Conservation (phyloP, 2,888 invertebrate genomes). For the Eristalinus sepulchralis region DNA sequence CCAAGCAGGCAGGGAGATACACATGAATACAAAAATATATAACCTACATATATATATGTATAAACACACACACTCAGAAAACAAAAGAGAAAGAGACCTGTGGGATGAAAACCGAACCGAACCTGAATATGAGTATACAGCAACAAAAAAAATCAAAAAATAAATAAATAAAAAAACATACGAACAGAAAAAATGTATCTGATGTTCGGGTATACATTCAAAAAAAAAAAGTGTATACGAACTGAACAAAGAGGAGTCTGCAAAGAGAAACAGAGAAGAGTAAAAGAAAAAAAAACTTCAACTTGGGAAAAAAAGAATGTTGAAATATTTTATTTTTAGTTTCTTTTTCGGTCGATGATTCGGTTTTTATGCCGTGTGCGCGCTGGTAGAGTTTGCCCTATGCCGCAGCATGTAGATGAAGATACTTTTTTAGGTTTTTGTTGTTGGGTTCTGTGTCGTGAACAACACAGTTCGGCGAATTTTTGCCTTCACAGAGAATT, state of each 20-base stretch:
- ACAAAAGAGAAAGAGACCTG: slow-evolving; percentile 71
- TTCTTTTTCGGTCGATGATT: slow-evolving; percentile 72
- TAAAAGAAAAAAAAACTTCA: slow-evolving; percentile 39
- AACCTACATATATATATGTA: slow-evolving; percentile 57
- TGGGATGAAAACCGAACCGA: slow-evolving; percentile 68
- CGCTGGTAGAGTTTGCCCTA: slow-evolving; percentile 68
- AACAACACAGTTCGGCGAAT: slow-evolving; percentile 48
- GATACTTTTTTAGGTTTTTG: slow-evolving; percentile 39
- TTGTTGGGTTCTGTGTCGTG: slow-evolving; percentile 35
- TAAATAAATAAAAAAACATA: slow-evolving; percentile 26
- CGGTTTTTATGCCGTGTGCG: slow-evolving; percentile 71
- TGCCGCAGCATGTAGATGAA: slow-evolving; percentile 58
- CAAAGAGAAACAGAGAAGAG: slow-evolving; percentile 62
- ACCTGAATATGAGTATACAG: slow-evolving; percentile 50
- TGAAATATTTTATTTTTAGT: slow-evolving; percentile 72
- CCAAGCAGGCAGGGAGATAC: slow-evolving; percentile 22
- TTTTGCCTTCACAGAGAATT: slow-evolving; percentile 58
- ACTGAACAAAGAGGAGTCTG: slow-evolving; percentile 67
- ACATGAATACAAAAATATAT: slow-evolving; percentile 39
- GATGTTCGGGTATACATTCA: slow-evolving; percentile 63
- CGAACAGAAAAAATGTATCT: slow-evolving; percentile 60
- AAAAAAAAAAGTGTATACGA: slow-evolving; percentile 67
- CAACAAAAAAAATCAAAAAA: slow-evolving; percentile 35
- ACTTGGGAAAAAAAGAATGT: slow-evolving; percentile 61
- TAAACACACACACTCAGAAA: slow-evolving; percentile 26